Evolutionary conservation across 2,888 invertebrate genomes (phyloP).

Genomic region (Monochamus alternatus): DNA sequence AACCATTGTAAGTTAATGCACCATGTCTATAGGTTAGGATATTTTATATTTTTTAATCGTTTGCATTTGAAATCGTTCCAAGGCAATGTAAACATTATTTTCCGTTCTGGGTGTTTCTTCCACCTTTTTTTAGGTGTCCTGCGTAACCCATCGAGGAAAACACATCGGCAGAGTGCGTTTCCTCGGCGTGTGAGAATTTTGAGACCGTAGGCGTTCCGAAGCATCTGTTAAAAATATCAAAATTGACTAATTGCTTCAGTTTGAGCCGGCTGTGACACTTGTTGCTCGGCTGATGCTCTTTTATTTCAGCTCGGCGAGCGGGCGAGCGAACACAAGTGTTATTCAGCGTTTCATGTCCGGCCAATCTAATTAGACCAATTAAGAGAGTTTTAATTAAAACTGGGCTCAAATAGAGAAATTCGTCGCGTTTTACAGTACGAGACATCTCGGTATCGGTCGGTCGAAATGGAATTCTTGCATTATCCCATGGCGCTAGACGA

Average conservation of each 20-base stretch:
- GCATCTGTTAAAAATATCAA: conserved; percentile 61
- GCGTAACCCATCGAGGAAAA: not conserved
- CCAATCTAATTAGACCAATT: conserved; percentile 39
- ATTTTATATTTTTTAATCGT: too few relatives aligned
- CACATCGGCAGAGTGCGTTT: conserved; percentile 19
- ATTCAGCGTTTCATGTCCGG: conserved; percentile 18
- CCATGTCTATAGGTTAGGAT: too few relatives aligned
- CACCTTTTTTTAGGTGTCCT: too few relatives aligned
- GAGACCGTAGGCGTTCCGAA: conserved; percentile 52
- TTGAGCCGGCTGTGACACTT: conserved; percentile 47
- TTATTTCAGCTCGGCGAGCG: conserved; percentile 34
- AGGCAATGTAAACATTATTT: too few relatives aligned
- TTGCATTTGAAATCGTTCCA: too few relatives aligned
- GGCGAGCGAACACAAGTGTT: conserved; percentile 12
- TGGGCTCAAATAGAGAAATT: conserved; percentile 21
- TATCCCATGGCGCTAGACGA: conserved; percentile 41
- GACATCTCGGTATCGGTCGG: not conserved
- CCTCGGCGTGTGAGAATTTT: conserved; percentile 38
- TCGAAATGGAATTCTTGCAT: conserved; percentile 49
- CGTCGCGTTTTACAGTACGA: not conserved
- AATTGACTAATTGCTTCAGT: conserved; percentile 55
- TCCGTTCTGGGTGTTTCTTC: too few relatives aligned
- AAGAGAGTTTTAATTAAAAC: conserved; percentile 35
- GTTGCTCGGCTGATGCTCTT: conserved; percentile 44
- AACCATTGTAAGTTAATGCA: too few relatives aligned